Percentiles rank a stretch among this genome's conserved stretches.
Conservation (phyloP, 23 tunicate genomes). For the Ciona savignyi region DNA sequence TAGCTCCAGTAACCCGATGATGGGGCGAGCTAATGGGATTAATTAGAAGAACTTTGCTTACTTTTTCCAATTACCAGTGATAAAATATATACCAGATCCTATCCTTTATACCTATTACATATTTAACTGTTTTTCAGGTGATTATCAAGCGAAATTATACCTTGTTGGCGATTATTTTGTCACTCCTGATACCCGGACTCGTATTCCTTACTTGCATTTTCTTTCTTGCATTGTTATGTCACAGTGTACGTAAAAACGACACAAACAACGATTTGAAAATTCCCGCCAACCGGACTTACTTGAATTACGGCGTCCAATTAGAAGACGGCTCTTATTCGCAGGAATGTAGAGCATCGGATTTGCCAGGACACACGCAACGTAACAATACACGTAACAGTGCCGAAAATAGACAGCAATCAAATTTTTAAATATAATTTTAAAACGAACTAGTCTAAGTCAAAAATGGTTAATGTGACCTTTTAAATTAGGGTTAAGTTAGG, state of each 20-base stretch:
- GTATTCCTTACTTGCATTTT: constrained; percentile 9
- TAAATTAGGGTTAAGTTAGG: too few species aligned
- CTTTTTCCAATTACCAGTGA: too few species aligned
- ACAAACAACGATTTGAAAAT: background rate
- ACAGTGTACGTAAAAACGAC: background rate
- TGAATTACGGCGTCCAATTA: background rate
- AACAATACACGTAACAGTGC: background rate
- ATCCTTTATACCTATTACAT: too few species aligned
- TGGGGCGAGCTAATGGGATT: too few species aligned
- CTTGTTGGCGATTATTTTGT: constrained; percentile 4
- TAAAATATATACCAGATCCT: too few species aligned
- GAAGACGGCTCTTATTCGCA: background rate
- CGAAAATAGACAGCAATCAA: background rate
- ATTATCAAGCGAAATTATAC: constrained; percentile 16
- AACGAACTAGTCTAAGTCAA: too few species aligned
- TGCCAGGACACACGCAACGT: background rate
- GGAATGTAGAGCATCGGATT: background rate
- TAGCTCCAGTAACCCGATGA: too few species aligned
- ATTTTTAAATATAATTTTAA: too few species aligned
- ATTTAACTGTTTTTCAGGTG: constrained; percentile 29
- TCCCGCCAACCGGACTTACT: background rate
- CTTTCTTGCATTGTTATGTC: constrained; percentile 11
- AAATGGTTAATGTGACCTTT: too few species aligned
- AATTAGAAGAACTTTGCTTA: too few species aligned
- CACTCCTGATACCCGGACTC: constrained; percentile 32